These are phyloP conservation scores for Muscidifurax raptorellus DNA, from an alignment of 1,140 invertebrate genomes.

Conservation along the genomic window DNA sequence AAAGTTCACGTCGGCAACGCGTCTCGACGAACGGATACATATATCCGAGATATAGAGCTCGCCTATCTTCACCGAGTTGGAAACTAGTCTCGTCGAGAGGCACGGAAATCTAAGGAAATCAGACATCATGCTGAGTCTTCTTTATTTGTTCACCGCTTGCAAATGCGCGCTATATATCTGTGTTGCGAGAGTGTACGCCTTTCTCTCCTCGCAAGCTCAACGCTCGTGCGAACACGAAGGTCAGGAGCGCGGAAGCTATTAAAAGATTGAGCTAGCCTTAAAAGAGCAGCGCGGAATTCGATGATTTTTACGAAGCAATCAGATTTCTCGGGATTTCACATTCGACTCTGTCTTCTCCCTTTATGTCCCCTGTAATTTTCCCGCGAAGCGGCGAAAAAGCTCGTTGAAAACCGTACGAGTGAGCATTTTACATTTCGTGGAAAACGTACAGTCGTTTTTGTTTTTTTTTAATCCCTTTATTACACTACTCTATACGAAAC, in stretches of 20 bases:
- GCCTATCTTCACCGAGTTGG: background rate
- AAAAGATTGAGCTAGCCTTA: background rate
- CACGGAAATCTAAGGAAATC: background rate
- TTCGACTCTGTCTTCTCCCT: background rate
- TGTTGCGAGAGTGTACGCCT: too few species aligned
- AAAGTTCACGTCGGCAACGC: conserved; percentile 11
- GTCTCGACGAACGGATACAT: background rate
- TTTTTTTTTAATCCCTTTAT: background rate
- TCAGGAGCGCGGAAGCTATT: background rate
- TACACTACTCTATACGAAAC: background rate
- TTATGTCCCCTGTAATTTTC: background rate
- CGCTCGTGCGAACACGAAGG: background rate
- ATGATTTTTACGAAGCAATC: background rate
- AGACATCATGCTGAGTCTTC: background rate
- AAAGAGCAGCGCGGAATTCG: background rate
- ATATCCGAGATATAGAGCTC: background rate
- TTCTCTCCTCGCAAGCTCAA: background rate
- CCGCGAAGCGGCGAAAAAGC: background rate
- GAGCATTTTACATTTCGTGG: background rate
- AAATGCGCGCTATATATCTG: too few species aligned
- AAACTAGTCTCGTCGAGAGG: background rate
- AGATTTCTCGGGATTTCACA: background rate
- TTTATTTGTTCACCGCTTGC: background rate
- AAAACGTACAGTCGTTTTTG: background rate
- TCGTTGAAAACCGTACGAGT: background rate